Evolutionary conservation across 2,888 invertebrate species (phyloP).

Genomic region (Nephrocerus scutellatus): DNA sequence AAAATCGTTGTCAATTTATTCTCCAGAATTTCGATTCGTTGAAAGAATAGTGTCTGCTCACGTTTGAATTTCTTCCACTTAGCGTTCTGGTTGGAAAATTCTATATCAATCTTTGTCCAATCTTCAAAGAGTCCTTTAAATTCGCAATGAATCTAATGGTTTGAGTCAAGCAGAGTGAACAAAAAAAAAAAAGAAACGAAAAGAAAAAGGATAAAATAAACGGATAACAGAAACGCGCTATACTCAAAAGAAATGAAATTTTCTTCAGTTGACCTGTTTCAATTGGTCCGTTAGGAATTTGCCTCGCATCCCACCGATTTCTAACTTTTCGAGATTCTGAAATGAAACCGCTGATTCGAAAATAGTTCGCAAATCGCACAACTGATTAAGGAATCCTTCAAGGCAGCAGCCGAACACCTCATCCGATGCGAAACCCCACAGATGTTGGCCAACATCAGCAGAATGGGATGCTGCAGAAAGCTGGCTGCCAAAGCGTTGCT

Average conservation of each 20-base stretch:
- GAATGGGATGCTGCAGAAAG: conserved; percentile 50
- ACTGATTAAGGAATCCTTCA: conserved; percentile 57
- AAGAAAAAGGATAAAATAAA: background rate
- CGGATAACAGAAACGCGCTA: background rate
- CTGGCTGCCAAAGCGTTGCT: conserved; percentile 34
- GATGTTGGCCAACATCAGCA: conserved; percentile 51
- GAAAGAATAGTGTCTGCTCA: conserved; percentile 48
- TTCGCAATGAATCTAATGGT: conserved; percentile 39
- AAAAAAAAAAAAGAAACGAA: too few relatives aligned
- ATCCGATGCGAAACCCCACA: conserved; percentile 69
- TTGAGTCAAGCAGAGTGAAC: too few relatives aligned
- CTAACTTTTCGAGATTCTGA: conserved; percentile 79
- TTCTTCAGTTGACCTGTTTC: conserved; percentile 29
- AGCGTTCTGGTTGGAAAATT: conserved; percentile 27
- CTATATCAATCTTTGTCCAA: conserved; percentile 41
- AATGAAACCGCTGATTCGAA: conserved; percentile 75
- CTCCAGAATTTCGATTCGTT: conserved; percentile 47
- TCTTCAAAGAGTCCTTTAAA: conserved; percentile 40
- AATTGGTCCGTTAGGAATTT: conserved; percentile 39
- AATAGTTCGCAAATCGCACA: conserved; percentile 62
- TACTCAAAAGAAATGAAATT: background rate
- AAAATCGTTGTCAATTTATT: conserved; percentile 54
- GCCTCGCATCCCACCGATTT: conserved; percentile 54
- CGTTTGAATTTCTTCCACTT: conserved; percentile 51
- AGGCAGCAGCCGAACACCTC: conserved; percentile 62